Percentiles rank a stretch among this genome's conserved stretches.
Evolutionary conservation across 2,797 vertebrate species (phyloP).

Genomic region (Microctenopoma stevenorrisi): DNA sequence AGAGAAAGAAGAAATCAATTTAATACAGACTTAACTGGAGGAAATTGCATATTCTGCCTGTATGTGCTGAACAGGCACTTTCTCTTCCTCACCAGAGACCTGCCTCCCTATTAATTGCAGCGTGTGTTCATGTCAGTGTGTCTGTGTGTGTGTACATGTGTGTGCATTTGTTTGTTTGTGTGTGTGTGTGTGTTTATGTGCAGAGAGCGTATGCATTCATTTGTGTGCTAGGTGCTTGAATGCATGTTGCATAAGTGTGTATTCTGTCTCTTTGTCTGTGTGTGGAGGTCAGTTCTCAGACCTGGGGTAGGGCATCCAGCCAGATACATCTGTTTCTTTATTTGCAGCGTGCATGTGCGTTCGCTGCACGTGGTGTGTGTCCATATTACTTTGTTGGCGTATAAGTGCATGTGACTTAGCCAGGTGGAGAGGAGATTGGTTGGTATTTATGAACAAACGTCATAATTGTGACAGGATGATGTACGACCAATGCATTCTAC

Average conservation of each 20-base stretch:
- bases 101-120: slow-evolving; percentile 83
- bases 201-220: slow-evolving; percentile 26
- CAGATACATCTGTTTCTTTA: slow-evolving; percentile 64
- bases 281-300: slow-evolving; percentile 72
- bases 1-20: slow-evolving; percentile 90
- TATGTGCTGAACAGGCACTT: slow-evolving; percentile 84
- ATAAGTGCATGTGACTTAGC: slow-evolving; percentile 80
- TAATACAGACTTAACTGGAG: slow-evolving; percentile 90
- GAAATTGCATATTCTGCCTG: slow-evolving; percentile 90
- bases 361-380: slow-evolving; percentile 40
- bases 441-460: slow-evolving; percentile 90
- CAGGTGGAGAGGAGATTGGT: slow-evolving; percentile 86
- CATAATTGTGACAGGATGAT: slow-evolving; percentile 92
- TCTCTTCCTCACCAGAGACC: slow-evolving; percentile 80
- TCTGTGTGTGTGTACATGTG: slow-evolving; percentile 48
- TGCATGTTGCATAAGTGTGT: slow-evolving; percentile 42
- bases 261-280: slow-evolving; percentile 47
- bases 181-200: slow-evolving; percentile 43
- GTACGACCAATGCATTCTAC: slow-evolving; percentile 77
- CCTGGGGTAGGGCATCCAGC: slow-evolving; percentile 46
- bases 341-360: slow-evolving; percentile 41
- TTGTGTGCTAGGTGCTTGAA: slow-evolving; percentile 26
- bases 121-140: slow-evolving; percentile 62
- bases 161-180: slow-evolving; percentile 69
- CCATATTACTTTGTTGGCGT: slow-evolving; percentile 63